Conservation (phyloP, 2,113 vertebrate species). For the Dasyurus viverrinus region DNA sequence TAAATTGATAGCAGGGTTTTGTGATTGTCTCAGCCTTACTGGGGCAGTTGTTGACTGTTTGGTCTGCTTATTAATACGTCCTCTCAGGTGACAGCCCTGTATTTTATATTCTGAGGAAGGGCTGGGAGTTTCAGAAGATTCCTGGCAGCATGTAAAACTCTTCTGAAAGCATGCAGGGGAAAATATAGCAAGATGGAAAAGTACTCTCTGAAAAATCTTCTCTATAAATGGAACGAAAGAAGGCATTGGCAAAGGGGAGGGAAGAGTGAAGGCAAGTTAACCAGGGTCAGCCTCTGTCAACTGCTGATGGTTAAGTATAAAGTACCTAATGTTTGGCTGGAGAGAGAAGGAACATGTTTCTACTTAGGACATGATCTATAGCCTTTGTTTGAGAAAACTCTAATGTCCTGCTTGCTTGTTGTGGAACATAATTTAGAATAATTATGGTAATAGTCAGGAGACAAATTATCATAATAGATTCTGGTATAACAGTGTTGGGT, state of each 20-base stretch:
- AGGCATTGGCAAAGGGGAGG: background rate
- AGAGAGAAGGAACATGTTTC: accelerated
- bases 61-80: constrained; percentile 14
- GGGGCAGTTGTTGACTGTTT: background rate
- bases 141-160: background rate
- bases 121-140: constrained; percentile 11
- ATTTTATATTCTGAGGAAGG: constrained; percentile 31
- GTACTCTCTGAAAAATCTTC: background rate
- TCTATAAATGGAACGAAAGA: background rate
- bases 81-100: background rate
- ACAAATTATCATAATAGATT: background rate
- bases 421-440: constrained; percentile 36
- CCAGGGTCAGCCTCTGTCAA: background rate
- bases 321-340: background rate
- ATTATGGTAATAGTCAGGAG: background rate
- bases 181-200: background rate
- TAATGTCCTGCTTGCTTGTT: background rate
- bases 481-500: accelerated
- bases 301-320: constrained; percentile 7
- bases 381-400: background rate
- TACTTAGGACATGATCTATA: accelerated
- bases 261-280: background rate
- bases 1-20: constrained; percentile 28
- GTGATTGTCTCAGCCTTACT: constrained; percentile 18
- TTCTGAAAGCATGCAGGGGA: background rate